Percentiles rank a stretch among this genome's conserved stretches.
phyloP scores from a whole-genome alignment of 2,888 invertebrate species.

The Drosophila mayaguana region DNA sequence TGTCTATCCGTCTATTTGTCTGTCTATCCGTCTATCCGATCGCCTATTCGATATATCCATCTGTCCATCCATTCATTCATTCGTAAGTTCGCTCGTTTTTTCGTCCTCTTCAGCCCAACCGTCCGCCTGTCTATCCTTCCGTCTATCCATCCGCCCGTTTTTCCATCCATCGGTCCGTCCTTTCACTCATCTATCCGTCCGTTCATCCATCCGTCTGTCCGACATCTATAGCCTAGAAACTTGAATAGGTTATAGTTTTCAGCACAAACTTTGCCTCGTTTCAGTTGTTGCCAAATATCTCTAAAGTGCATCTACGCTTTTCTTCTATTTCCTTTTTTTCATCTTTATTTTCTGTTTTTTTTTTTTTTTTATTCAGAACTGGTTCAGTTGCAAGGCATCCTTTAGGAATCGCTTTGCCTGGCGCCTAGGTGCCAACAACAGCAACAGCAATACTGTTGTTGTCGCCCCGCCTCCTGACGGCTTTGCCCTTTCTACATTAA shows the following conservation, averaged over 20 bases:
- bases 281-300: constrained; percentile 11
- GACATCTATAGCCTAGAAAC: background rate
- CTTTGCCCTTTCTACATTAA: constrained; percentile 76
- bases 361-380: constrained; percentile 3
- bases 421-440: constrained; percentile 26
- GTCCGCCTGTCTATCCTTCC: background rate
- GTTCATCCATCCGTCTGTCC: background rate
- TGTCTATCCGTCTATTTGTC: too few relatives aligned
- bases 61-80: background rate
- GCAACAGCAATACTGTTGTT: constrained; percentile 2
- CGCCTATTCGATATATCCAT: too few relatives aligned
- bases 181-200: background rate
- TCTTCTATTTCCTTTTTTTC: background rate
- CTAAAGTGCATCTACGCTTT: constrained; percentile 10
- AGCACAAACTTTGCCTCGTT: background rate
- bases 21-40: background rate
- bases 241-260: constrained; percentile 11
- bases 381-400: constrained; percentile 23
- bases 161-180: background rate
- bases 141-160: background rate
- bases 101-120: too few relatives aligned
- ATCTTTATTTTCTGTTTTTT: background rate
- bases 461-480: background rate
- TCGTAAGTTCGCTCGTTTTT: too few relatives aligned
- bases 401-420: constrained; percentile 31